Evolutionary conservation across 2,113 vertebrate species (phyloP).

Genomic region (Solenodon paradoxus): DNA sequence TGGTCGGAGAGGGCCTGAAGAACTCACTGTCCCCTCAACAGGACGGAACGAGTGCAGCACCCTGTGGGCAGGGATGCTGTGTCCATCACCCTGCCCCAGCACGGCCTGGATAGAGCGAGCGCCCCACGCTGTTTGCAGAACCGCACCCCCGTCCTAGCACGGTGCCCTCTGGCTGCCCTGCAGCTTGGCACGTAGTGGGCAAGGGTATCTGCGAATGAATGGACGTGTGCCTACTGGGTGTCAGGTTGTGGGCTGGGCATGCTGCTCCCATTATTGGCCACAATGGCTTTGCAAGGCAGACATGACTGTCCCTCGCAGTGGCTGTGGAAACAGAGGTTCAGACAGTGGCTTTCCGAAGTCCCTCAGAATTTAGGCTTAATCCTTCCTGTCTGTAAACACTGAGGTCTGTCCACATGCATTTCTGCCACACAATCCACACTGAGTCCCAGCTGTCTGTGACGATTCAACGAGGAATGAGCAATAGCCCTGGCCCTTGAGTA

Average conservation of each 20-base stretch:
- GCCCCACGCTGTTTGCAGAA: neutral
- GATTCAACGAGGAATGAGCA: neutral
- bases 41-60: neutral
- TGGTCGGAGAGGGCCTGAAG: neutral
- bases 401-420: neutral
- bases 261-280: neutral
- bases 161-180: neutral
- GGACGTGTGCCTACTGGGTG: neutral
- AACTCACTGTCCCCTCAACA: neutral
- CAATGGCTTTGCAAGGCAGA: neutral
- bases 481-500: neutral
- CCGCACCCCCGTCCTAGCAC: neutral
- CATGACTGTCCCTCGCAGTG: neutral
- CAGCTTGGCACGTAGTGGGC: neutral
- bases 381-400: neutral
- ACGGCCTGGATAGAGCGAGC: accelerated
- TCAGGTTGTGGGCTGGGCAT: neutral
- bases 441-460: neutral
- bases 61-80: neutral
- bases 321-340: neutral
- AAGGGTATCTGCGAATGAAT: neutral
- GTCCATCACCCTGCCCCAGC: accelerated
- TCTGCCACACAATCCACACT: neutral
- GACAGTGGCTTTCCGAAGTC: neutral
- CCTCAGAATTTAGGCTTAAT: neutral